Evolutionary conservation across 2,797 vertebrate species (phyloP).

Genomic region (Leptatherina wallacei): DNA sequence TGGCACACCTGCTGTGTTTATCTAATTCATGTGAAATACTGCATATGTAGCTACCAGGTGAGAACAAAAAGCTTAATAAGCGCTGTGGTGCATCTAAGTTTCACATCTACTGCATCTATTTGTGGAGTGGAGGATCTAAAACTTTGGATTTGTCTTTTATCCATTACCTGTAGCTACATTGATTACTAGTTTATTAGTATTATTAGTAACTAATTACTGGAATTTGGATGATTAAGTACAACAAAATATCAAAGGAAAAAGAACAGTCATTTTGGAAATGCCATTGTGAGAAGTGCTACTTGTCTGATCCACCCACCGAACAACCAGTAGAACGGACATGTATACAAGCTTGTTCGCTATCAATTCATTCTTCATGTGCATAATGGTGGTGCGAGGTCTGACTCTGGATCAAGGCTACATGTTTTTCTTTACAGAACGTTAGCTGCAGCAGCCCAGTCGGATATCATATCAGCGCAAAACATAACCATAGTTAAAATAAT

Average conservation of each 20-base stretch:
- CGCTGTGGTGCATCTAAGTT: neutral
- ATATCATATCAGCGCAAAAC: conserved; percentile 26
- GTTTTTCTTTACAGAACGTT: conserved; percentile 42
- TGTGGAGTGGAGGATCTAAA: neutral
- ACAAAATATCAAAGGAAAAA: conserved; percentile 17
- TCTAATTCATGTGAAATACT: neutral
- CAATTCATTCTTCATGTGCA: conserved; percentile 62
- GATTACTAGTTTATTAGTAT: too few species aligned
- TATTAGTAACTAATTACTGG: neutral
- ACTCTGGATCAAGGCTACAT: conserved; percentile 69
- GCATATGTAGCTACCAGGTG: neutral
- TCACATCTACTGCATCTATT: neutral
- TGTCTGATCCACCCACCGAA: conserved; percentile 42
- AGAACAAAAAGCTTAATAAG: neutral
- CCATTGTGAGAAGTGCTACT: conserved; percentile 65
- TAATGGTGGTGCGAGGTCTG: conserved; percentile 65
- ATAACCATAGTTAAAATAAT: conserved; percentile 14
- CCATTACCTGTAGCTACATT: neutral
- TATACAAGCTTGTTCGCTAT: conserved; percentile 52
- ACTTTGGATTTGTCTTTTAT: neutral
- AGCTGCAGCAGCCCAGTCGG: conserved; percentile 38
- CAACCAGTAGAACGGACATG: conserved; percentile 38
- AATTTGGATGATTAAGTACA: conserved; percentile 16
- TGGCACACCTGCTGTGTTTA: neutral
- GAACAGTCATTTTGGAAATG: conserved; percentile 33